A percentile compares a stretch with the other conserved stretches of the same genome.
Conservation (phyloP, 2,888 invertebrate species). For the Chaetogeoica ovagalla region DNA sequence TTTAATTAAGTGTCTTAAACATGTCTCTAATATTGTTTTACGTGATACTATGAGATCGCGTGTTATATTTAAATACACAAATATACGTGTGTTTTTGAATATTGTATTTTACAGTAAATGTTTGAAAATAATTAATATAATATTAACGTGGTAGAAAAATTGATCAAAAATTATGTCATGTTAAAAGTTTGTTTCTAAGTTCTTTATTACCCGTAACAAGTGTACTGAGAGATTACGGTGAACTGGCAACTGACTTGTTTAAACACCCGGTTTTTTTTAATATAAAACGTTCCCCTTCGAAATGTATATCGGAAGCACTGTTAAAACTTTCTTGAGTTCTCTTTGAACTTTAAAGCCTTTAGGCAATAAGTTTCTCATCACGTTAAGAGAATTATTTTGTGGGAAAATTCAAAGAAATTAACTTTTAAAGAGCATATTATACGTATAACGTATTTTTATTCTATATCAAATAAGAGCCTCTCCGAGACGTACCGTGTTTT, state of each 20-base stretch:
- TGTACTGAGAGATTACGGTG: background rate
- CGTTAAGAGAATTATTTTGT: background rate
- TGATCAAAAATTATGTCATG: background rate
- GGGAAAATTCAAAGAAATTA: background rate
- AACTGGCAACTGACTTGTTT: background rate
- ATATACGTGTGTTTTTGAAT: too few relatives aligned
- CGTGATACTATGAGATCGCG: too few relatives aligned
- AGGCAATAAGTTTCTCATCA: slow-evolving; percentile 6
- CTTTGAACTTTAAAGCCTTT: slow-evolving; percentile 2
- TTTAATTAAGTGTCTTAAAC: background rate
- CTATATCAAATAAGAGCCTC: background rate
- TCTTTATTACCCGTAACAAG: background rate
- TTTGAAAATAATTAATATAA: too few relatives aligned
- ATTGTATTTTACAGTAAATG: too few relatives aligned
- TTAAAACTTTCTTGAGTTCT: slow-evolving; percentile 3
- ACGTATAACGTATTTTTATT: too few relatives aligned
- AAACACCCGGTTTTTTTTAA: background rate
- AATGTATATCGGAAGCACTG: background rate
- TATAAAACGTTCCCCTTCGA: background rate
- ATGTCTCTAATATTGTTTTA: too few relatives aligned
- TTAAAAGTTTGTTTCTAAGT: background rate
- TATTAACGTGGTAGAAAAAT: too few relatives aligned
- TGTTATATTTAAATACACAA: too few relatives aligned
- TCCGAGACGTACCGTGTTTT: background rate
- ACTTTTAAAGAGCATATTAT: background rate